Evolutionary conservation across 1,140 invertebrate genomes (phyloP).

Genomic region (Procambarus clarkii): DNA sequence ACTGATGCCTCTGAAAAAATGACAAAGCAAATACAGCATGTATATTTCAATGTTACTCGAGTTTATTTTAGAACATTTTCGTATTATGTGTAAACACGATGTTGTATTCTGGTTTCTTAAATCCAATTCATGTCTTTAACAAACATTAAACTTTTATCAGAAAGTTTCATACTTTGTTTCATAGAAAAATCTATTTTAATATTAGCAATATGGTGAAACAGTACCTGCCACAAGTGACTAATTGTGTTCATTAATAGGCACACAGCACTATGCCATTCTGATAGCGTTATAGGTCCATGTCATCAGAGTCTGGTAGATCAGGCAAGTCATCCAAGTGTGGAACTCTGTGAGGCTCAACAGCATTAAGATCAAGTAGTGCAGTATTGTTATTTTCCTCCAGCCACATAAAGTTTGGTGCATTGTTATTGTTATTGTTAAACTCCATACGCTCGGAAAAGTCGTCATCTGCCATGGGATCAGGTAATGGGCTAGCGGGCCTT

Average conservation of each 20-base stretch:
- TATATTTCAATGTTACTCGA: neutral
- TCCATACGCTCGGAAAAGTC: constrained; percentile 64
- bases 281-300: constrained; percentile 62
- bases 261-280: neutral
- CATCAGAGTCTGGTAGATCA: constrained; percentile 56
- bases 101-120: neutral
- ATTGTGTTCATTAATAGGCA: neutral
- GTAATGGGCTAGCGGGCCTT: constrained; percentile 53
- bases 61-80: neutral
- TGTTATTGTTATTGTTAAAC: constrained; percentile 59
- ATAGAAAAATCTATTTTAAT: neutral
- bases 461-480: constrained; percentile 58
- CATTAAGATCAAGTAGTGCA: constrained; percentile 55
- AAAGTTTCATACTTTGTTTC: neutral
- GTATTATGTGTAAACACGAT: neutral
- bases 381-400: constrained; percentile 64
- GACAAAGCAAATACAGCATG: neutral
- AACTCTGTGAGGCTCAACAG: constrained; percentile 49
- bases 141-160: neutral
- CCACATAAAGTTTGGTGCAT: constrained; percentile 61
- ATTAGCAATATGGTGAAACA: neutral
- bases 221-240: neutral
- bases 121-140: neutral
- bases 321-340: constrained; percentile 39
- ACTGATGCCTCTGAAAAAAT: neutral